These are phyloP conservation scores for Notothenia coriiceps DNA, from an alignment of 2,113 vertebrate species.

Conservation along the genomic window DNA sequence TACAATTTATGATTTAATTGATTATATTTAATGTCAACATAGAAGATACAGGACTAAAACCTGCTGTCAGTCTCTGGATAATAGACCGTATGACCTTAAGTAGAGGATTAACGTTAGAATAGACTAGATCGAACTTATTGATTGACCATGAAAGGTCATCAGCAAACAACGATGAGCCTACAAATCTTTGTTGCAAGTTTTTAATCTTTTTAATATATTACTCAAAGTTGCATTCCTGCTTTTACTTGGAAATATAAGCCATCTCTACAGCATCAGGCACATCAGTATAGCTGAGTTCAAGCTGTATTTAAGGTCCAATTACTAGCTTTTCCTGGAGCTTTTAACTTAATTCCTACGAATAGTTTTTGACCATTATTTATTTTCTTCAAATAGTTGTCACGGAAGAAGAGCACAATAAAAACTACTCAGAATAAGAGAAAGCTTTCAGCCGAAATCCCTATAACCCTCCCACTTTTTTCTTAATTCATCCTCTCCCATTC, in stretches of 20 bases:
- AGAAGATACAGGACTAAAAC: background rate
- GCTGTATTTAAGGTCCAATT: too few relatives aligned
- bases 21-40: background rate
- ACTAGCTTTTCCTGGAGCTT: too few relatives aligned
- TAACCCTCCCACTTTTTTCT: background rate
- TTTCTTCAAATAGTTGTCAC: too few relatives aligned
- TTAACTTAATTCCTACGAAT: too few relatives aligned
- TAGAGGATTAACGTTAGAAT: background rate
- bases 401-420: too few relatives aligned
- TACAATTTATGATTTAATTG: background rate
- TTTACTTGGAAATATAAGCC: background rate
- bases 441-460: too few relatives aligned
- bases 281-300: too few relatives aligned
- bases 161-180: too few relatives aligned
- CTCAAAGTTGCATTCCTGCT: background rate
- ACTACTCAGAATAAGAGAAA: too few relatives aligned
- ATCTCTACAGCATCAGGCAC: too few relatives aligned
- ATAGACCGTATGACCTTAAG: background rate
- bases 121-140: background rate
- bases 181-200: background rate
- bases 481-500: background rate
- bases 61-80: background rate
- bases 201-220: background rate
- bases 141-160: conserved; percentile 4
- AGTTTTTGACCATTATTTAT: too few relatives aligned